Base-by-base conservation (phyloP, 2,888 invertebrate species). In the Eilema depressum region DNA sequence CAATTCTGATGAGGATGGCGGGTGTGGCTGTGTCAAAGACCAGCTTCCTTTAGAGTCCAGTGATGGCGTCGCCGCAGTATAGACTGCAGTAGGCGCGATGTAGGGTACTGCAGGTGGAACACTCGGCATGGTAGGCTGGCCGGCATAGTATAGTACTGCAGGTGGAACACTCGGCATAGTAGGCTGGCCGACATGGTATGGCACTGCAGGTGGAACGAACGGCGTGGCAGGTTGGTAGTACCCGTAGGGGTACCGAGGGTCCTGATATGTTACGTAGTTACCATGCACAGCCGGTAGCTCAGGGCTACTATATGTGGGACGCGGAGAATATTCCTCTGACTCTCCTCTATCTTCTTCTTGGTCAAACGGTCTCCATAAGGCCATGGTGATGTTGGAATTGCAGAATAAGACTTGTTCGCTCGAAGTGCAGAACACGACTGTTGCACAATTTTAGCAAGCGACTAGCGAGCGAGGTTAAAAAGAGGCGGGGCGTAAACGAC, bases 41-140 rank as follows among this genome's bases (percentile, higher is more conserved):
- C 41, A 47, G 5, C 47, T 47, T 47, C 20, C 20, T 0, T 12
- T 20, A 1, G 20, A 47, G 20, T 47, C 47, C 5, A 7, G 47
- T 5, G 47, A 47, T 17, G 20, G 20, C 4, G 41, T 92, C 47
- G 47, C 2, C 5, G 20, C 47, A 5, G 20, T 5, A 47, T 11
- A 37, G 1, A 12, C 1, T 12, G 12, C 11, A 37, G 47, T 7
- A 47, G 47, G 47, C 20, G 20, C 47, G 20, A 20, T 1, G 20
- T 47, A 47, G 1, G 47, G 7, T 20, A 7, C 20, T 7, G 47
- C 47, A 41, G 41, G 41, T 17, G 17, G 17, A 17, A 17, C 14
- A 4, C 17, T 3, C 41, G 41, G 41, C 41, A 4, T 14, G 41
- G n/a, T n/a, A n/a, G n/a, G n/a, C n/a, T n/a, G n/a, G n/a, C n/a